Percentiles rank a stretch among this genome's conserved stretches.
phyloP scores from a whole-genome alignment of 53 echinoderm and acorn worm species.

The Zoroaster sp. region DNA sequence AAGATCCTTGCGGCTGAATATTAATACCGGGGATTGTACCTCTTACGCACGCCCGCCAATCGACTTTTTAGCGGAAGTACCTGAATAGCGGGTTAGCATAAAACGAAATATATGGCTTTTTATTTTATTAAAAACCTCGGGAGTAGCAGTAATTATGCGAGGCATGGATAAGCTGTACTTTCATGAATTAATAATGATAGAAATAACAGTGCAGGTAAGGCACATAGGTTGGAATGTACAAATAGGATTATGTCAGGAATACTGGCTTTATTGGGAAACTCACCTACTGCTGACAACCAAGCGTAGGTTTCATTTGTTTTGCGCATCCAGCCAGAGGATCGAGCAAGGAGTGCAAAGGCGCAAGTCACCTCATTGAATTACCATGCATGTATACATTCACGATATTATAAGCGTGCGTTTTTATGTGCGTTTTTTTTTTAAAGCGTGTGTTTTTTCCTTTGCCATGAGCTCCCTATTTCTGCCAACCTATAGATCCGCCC shows the following conservation, averaged over 20 bases:
- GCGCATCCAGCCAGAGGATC: too few species aligned
- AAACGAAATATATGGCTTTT: not conserved
- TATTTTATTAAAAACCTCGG: slow-evolving; percentile 9
- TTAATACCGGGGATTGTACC: not conserved
- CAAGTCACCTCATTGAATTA: too few species aligned
- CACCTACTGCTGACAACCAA: not conserved
- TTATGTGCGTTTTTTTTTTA: too few species aligned
- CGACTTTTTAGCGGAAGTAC: slow-evolving; percentile 34
- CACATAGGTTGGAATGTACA: not conserved
- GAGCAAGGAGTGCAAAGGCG: too few species aligned
- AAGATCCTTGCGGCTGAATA: slow-evolving; percentile 4
- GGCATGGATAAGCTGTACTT: not conserved
- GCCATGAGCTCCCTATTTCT: too few species aligned
- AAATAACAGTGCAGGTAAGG: not conserved
- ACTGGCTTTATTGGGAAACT: not conserved
- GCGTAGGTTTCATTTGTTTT: not conserved
- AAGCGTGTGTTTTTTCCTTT: too few species aligned
- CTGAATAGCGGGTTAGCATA: not conserved
- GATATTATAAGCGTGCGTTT: too few species aligned
- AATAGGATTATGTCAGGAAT: not conserved
- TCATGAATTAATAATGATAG: not conserved
- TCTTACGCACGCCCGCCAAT: slow-evolving; percentile 18
- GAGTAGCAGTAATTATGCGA: not conserved
- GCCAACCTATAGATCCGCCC: too few species aligned
- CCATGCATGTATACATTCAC: too few species aligned